Conservation (phyloP, 2,113 vertebrate genomes). For the Elephantulus edwardii region DNA sequence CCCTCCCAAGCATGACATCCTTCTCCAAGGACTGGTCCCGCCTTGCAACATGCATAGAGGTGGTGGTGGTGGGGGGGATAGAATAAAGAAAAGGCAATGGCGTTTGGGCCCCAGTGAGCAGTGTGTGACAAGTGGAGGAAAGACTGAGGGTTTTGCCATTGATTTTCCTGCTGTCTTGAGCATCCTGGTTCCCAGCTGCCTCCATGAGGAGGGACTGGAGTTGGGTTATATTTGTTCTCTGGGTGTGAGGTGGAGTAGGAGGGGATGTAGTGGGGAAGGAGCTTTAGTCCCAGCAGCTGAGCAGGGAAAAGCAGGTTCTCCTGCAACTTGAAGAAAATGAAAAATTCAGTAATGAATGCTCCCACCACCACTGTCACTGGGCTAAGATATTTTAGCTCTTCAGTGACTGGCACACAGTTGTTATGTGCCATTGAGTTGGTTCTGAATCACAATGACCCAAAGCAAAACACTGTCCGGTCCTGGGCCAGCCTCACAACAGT, state of each 20-base stretch:
- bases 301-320: neutral
- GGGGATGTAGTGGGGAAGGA: neutral
- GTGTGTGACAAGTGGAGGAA: neutral
- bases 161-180: neutral
- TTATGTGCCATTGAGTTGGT: too few species aligned
- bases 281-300: neutral
- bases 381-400: neutral
- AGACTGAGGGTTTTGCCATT: neutral
- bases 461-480: too few species aligned
- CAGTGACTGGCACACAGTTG: fast-evolving
- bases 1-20: too few species aligned
- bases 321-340: neutral
- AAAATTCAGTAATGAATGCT: neutral
- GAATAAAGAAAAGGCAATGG: neutral
- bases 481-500: too few species aligned
- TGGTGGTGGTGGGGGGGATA: neutral
- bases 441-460: too few species aligned
- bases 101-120: neutral
- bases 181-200: neutral
- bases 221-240: neutral
- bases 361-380: too few species aligned
- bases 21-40: too few species aligned
- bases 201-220: neutral
- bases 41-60: too few species aligned
- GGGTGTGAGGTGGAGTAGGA: neutral